Percentiles rank a stretch among this genome's conserved stretches.
These are phyloP conservation scores for Tethea ocularis DNA, from an alignment of 2,888 invertebrate species.

Conservation along the genomic window DNA sequence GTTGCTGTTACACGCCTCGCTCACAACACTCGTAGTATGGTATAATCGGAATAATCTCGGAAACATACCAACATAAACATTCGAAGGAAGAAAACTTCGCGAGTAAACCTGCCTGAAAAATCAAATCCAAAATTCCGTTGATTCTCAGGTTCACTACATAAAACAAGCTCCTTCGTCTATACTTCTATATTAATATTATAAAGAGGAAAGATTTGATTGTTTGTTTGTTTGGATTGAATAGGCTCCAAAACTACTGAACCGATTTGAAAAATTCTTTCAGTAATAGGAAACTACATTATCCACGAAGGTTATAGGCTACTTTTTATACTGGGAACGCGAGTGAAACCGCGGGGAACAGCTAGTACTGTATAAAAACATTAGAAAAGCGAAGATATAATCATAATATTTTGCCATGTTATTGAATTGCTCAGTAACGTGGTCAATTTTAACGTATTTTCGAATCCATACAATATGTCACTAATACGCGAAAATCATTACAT, in stretches of 20 bases:
- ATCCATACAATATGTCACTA: slow-evolving; percentile 54
- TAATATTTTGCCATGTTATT: slow-evolving; percentile 18
- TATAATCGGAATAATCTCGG: too few species aligned
- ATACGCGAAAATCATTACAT: slow-evolving; percentile 46
- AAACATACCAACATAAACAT: background rate
- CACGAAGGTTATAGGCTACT: too few species aligned
- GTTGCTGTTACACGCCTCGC: background rate
- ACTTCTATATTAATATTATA: too few species aligned
- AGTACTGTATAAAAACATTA: too few species aligned
- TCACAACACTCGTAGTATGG: background rate
- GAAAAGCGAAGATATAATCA: too few species aligned
- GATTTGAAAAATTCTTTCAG: too few species aligned
- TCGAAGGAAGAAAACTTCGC: background rate
- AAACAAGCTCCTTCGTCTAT: background rate
- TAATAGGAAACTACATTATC: too few species aligned
- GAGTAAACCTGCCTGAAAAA: background rate
- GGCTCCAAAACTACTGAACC: too few species aligned
- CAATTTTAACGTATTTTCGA: slow-evolving; percentile 31
- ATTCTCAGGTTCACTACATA: background rate
- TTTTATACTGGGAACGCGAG: too few species aligned
- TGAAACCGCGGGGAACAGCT: too few species aligned
- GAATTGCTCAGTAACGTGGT: slow-evolving; percentile 24
- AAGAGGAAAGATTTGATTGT: too few species aligned
- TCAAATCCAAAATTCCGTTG: background rate
- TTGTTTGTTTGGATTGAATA: too few species aligned